phyloP scores from a whole-genome alignment of 1,140 invertebrate genomes.

The Lamellibrachia luymesi region DNA sequence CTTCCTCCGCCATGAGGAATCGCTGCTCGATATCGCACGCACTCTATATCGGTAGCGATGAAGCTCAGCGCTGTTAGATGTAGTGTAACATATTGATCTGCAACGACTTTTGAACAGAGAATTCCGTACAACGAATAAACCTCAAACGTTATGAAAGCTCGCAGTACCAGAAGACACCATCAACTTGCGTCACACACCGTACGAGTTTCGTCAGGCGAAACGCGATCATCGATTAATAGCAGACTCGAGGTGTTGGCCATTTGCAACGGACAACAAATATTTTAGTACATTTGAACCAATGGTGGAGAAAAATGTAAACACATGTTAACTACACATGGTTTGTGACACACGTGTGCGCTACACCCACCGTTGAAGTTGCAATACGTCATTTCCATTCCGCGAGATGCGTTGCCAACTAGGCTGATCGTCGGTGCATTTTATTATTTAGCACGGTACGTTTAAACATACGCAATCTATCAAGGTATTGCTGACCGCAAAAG shows the following conservation, averaged over 20 bases:
- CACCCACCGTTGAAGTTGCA: not conserved
- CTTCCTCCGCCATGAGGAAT: not conserved
- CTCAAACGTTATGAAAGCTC: not conserved
- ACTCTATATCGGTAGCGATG: not conserved
- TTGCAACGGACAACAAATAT: not conserved
- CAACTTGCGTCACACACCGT: not conserved
- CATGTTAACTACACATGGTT: not conserved
- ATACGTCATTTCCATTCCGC: not conserved
- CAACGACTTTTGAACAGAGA: not conserved
- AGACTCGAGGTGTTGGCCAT: not conserved
- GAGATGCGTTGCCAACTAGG: not conserved
- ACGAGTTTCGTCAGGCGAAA: not conserved
- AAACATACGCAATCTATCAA: not conserved
- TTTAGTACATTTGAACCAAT: not conserved
- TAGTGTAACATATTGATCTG: not conserved
- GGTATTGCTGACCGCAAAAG: not conserved
- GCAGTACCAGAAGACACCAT: not conserved
- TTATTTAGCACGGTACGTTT: not conserved
- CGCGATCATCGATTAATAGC: not conserved
- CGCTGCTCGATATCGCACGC: not conserved
- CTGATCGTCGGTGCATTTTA: not conserved
- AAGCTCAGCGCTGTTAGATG: not conserved
- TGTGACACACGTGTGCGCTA: not conserved
- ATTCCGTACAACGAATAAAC: not conserved
- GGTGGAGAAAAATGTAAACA: not conserved